Percentiles rank a stretch among this genome's conserved stretches.
Evolutionary conservation across 2,797 vertebrate species (phyloP).

Genomic region (Acomys russatus): DNA sequence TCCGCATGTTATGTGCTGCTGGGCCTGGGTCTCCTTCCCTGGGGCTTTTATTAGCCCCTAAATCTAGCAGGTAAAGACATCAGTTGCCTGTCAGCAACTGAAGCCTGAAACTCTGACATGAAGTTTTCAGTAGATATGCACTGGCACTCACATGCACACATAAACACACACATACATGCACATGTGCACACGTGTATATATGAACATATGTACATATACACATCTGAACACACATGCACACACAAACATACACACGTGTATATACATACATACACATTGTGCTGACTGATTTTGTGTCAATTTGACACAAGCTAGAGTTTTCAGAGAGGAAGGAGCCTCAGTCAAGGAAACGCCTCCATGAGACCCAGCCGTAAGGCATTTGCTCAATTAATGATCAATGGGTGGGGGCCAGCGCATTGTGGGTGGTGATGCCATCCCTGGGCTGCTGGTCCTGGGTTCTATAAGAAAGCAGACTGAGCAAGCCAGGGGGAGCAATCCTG

Average conservation of each 20-base stretch:
- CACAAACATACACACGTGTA: background rate
- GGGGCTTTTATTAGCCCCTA: background rate
- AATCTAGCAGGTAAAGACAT: background rate
- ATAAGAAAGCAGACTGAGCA: background rate
- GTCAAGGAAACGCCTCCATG: background rate
- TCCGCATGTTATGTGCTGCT: background rate
- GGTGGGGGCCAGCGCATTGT: background rate
- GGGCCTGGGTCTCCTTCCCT: background rate
- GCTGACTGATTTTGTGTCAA: background rate
- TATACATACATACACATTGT: background rate
- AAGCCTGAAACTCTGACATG: background rate
- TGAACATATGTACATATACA: background rate
- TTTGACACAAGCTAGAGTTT: too few relatives aligned
- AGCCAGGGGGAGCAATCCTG: background rate
- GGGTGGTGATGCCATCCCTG: background rate
- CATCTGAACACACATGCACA: background rate
- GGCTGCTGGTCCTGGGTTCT: background rate
- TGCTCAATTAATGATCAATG: background rate
- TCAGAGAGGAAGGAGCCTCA: background rate
- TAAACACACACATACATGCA: too few relatives aligned
- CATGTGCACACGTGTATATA: too few relatives aligned
- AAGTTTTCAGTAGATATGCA: background rate
- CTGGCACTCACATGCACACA: background rate
- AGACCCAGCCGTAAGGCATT: background rate
- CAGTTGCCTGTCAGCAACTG: background rate